These are phyloP conservation scores for Pempheris klunzingeri DNA, from an alignment of 2,797 vertebrate genomes.

Conservation along the genomic window DNA sequence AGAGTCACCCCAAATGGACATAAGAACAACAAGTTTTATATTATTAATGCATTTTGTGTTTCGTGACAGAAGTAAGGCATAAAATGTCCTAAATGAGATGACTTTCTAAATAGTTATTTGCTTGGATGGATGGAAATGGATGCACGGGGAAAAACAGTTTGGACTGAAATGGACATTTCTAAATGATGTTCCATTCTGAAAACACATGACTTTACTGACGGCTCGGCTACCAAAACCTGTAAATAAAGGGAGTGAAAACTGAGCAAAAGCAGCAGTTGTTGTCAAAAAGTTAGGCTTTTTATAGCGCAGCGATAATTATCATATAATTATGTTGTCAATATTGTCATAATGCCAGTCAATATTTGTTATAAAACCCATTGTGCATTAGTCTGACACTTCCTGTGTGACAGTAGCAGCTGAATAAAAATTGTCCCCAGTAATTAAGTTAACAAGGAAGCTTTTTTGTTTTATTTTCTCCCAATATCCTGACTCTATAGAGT, in stretches of 20 bases:
- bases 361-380: constrained; percentile 66
- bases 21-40: neutral
- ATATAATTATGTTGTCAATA: constrained; percentile 30
- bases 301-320: constrained; percentile 13
- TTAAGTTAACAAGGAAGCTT: constrained; percentile 64
- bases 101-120: neutral
- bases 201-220: neutral
- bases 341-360: constrained; percentile 53
- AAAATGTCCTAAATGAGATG: neutral
- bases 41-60: neutral
- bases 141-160: neutral
- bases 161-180: too few relatives aligned
- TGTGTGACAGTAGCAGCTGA: constrained; percentile 57
- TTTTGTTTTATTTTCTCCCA: constrained; percentile 64
- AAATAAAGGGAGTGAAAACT: neutral
- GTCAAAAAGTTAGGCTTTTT: constrained; percentile 21
- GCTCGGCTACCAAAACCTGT: neutral
- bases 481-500: constrained; percentile 45
- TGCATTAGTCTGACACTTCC: constrained; percentile 70
- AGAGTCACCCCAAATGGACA: neutral
- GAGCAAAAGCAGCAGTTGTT: constrained; percentile 7
- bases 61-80: neutral
- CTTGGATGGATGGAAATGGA: neutral
- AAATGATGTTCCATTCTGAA: neutral
- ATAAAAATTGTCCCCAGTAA: constrained; percentile 60